Conservation (phyloP, 2,888 invertebrate genomes). For the Ochropacha duplaris region DNA sequence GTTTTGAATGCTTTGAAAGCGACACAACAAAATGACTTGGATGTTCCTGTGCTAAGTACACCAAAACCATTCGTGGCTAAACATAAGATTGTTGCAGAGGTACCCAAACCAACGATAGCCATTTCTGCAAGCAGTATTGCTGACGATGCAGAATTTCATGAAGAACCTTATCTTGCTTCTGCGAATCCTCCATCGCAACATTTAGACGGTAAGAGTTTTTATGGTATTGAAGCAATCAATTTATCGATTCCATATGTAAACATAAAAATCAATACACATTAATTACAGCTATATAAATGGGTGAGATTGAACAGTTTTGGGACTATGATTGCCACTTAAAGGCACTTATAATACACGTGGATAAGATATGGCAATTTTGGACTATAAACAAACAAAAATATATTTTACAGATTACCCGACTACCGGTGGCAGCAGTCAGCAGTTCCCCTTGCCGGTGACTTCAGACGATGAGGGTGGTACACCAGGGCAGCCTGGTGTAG, state of each 20-base stretch:
- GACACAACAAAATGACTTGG: conserved; percentile 64
- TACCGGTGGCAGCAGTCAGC: conserved; percentile 58
- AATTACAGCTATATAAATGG: neutral
- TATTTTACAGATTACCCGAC: conserved; percentile 46
- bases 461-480: conserved; percentile 84
- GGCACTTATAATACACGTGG: too few relatives aligned
- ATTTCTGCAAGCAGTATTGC: conserved; percentile 34
- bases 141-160: conserved; percentile 49
- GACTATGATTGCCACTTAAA: too few relatives aligned
- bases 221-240: neutral
- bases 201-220: conserved; percentile 61
- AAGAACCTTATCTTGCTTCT: conserved; percentile 64
- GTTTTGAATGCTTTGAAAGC: conserved; percentile 87
- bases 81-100: conserved; percentile 38
- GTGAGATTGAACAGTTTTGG: neutral
- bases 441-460: conserved; percentile 63
- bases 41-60: conserved; percentile 59
- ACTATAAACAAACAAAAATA: neutral
- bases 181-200: conserved; percentile 69
- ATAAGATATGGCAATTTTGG: neutral
- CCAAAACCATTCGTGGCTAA: conserved; percentile 61
- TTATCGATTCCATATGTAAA: neutral
- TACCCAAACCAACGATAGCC: conserved; percentile 48
- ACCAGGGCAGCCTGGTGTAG: conserved; percentile 87
- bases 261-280: too few relatives aligned